Base-by-base conservation (phyloP, 2,113 vertebrate species). In the Speoplatyrhinus poulsoni region DNA sequence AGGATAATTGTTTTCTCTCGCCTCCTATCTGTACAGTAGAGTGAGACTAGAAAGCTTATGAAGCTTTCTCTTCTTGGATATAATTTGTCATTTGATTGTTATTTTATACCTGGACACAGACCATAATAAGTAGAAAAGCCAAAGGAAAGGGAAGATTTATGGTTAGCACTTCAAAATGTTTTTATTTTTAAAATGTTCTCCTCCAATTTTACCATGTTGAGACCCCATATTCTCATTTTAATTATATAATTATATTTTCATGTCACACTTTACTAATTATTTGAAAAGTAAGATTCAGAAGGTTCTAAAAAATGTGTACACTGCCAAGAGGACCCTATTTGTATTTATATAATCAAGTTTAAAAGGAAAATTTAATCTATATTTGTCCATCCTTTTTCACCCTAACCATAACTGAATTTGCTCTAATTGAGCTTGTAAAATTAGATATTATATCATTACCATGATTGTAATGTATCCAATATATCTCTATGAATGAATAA, bases 401-500 rank as follows among this genome's bases (percentile, higher is more conserved):
- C 70, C 72, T 72, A 62, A 74, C 59, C 81, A 85, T 72, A 9
- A 70, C 69, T 69, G 61, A 73, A 80, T 70, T 82, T 57, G 72
- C 85, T 86, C 85, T 41, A 54, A 70, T 47, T 58, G 80, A 86
- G 78, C 84, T 75, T 83, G 76, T 89, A 82, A 80, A 32, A 82
- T 73, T 86, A 82, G 82, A 83, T 69, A 50, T 62, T 79, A 78
- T 81, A 89, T 81, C 82, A 81, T 82, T 83, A 87, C 70, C 81
- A 67, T 85, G 72, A 87, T 79, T 90, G 88, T 90, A 89, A 90
- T 41, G 36, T 41, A 41, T 88, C 68, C 66, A 75, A 80, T 85
- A 79, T 83, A 89, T 89, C 83, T 85, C 83, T 88, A 82, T 86
- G 70, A 82, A 83, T 75, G 4, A 90, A 85, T 89, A 91, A 89